These are phyloP conservation scores for Pungitius pungitius DNA, from an alignment of 2,113 vertebrate genomes.

Conservation along the genomic window DNA sequence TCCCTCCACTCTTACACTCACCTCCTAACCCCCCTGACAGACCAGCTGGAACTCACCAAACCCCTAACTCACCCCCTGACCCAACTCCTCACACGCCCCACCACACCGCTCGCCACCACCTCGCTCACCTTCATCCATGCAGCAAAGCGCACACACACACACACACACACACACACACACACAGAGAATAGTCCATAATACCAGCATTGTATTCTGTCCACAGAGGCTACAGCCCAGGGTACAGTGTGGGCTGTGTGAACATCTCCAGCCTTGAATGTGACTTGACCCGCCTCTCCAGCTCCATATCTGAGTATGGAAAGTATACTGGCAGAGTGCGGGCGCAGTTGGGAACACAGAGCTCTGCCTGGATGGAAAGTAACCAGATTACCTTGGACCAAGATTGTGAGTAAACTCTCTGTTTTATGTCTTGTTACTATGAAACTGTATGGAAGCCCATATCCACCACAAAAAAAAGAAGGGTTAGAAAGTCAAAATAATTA, in stretches of 20 bases:
- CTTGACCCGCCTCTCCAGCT: constrained; percentile 14
- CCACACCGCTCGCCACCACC: too few species aligned
- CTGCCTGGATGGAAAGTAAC: constrained; percentile 62
- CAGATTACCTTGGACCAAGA: constrained; percentile 30
- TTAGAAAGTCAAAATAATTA: too few species aligned
- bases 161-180: too few species aligned
- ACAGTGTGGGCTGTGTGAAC: constrained; percentile 37
- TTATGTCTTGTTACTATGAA: neutral
- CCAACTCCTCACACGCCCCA: too few species aligned
- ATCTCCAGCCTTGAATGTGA: constrained; percentile 58
- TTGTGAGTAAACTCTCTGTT: constrained; percentile 58
- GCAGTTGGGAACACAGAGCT: constrained; percentile 37
- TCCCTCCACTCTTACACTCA: too few species aligned
- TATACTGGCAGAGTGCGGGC: constrained; percentile 52
- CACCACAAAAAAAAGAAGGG: too few species aligned
- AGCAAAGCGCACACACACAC: too few species aligned
- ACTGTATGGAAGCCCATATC: too few species aligned
- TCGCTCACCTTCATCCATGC: too few species aligned
- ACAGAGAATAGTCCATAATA: neutral
- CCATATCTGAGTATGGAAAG: constrained; percentile 17
- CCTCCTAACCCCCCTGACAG: too few species aligned
- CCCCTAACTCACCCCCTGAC: too few species aligned
- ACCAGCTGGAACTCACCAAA: too few species aligned
- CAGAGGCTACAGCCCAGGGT: accelerated
- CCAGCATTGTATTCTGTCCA: constrained; percentile 1